These are phyloP conservation scores for Drosophila merina DNA, from an alignment of 2,888 invertebrate species.

Conservation along the genomic window DNA sequence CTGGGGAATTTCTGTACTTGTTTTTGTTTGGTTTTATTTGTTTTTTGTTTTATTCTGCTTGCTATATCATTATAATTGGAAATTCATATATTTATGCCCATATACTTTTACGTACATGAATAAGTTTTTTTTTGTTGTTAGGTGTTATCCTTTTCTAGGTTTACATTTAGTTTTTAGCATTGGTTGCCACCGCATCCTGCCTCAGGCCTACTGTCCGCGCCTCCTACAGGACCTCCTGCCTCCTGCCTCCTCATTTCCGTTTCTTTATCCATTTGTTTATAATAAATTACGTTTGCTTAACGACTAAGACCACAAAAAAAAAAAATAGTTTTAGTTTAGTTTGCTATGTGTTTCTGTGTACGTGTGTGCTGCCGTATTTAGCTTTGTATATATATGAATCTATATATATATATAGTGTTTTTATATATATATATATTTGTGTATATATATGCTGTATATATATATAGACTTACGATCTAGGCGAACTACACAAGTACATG, in stretches of 20 bases:
- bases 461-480: conserved; percentile 59
- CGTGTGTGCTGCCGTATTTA: conserved; percentile 51
- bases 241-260: not conserved
- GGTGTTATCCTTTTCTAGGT: conserved; percentile 60
- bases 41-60: conserved; percentile 15
- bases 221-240: not conserved
- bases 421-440: conserved; percentile 15
- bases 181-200: conserved; percentile 19
- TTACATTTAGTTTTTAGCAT: conserved; percentile 68
- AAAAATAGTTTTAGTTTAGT: conserved; percentile 71
- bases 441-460: conserved; percentile 27
- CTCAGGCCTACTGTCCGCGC: too few species aligned
- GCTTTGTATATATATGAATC: conserved; percentile 30
- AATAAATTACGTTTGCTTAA: conserved; percentile 75
- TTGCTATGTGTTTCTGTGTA: conserved; percentile 48
- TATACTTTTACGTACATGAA: conserved; percentile 53
- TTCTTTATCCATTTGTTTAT: conserved; percentile 50
- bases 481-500: conserved; percentile 73
- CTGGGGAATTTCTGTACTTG: conserved; percentile 28
- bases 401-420: conserved; percentile 29
- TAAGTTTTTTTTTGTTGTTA: conserved; percentile 46
- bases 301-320: conserved; percentile 75
- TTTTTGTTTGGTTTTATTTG: conserved; percentile 7
- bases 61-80: conserved; percentile 44
- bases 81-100: conserved; percentile 52